Conservation (phyloP, 2,888 invertebrate genomes). For the Rhabditoides inermis region DNA sequence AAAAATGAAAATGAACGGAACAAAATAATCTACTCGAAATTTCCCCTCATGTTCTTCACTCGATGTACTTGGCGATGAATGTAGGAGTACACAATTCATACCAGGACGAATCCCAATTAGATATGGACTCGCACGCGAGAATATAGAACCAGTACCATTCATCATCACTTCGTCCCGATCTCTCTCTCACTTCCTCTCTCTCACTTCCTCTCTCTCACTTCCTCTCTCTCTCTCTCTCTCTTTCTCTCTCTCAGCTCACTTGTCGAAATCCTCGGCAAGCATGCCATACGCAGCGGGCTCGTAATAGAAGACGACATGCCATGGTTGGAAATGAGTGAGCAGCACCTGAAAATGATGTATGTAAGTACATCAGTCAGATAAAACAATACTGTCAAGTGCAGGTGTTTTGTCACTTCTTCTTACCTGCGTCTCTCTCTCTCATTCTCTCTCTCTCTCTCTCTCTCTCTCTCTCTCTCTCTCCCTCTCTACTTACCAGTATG, state of each 20-base stretch:
- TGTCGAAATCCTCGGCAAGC: constrained; percentile 39
- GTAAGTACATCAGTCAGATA: not conserved
- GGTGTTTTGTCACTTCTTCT: not conserved
- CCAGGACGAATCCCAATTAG: no score
- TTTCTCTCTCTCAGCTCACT: no score
- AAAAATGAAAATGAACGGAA: no score
- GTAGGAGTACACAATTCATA: no score
- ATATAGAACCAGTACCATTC: constrained; percentile 40
- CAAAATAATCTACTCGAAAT: no score
- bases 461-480: not conserved
- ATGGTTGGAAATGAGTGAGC: constrained; percentile 45
- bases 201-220: no score
- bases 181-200: no score
- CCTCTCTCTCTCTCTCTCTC: not conserved
- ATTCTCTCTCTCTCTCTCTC: not conserved
- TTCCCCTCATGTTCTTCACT: no score
- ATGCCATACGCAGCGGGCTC: constrained; percentile 47
- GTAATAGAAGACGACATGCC: constrained; percentile 49
- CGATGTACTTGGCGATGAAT: no score
- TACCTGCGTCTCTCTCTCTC: not conserved
- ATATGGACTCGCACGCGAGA: no score
- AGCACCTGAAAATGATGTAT: constrained; percentile 31
- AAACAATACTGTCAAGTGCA: no score
- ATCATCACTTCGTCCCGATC: not conserved
- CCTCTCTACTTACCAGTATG: constrained; percentile 31